Evolutionary conservation across 30 jellyfish, hydroid and myxozoan species (phyloP).

Genomic region (Rhopilema esculentum): DNA sequence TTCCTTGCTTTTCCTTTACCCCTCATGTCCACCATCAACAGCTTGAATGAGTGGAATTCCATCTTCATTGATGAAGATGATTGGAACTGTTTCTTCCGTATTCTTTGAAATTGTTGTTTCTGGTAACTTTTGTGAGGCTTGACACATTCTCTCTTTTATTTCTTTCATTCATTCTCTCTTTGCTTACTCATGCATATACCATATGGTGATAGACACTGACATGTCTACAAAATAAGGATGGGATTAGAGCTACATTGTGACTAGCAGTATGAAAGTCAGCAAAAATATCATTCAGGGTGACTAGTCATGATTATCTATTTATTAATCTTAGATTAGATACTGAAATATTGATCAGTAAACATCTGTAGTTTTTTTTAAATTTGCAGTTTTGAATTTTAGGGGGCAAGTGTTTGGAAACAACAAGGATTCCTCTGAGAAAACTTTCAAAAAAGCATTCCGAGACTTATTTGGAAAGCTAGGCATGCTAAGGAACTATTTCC

Average conservation of each 20-base stretch:
- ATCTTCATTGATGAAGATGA: slow-evolving; percentile 8
- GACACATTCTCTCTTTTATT: slow-evolving; percentile 4
- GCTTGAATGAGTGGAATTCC: not conserved
- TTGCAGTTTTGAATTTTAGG: not conserved
- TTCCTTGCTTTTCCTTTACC: not conserved
- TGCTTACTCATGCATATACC: slow-evolving; percentile 39
- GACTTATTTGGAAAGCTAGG: slow-evolving; percentile 31
- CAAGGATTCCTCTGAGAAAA: not conserved
- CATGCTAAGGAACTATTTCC: slow-evolving; percentile 5
- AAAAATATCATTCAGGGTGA: no score
- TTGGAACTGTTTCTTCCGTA: not conserved
- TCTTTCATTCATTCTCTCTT: slow-evolving; percentile 16
- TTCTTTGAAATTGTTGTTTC: not conserved
- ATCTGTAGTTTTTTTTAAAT: not conserved
- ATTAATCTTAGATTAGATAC: not conserved
- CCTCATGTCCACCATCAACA: not conserved
- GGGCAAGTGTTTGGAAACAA: slow-evolving; percentile 9
- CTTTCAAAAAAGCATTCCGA: slow-evolving; percentile 1
- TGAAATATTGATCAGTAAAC: not conserved
- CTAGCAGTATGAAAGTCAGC: no score
- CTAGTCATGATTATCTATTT: no score
- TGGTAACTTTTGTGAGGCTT: slow-evolving; percentile 2
- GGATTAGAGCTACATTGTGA: not conserved
- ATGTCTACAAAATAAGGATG: slow-evolving; percentile 8
- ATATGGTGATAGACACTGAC: slow-evolving; percentile 39